Conservation (phyloP, 2,888 invertebrate genomes). For the Anticlea derivata region DNA sequence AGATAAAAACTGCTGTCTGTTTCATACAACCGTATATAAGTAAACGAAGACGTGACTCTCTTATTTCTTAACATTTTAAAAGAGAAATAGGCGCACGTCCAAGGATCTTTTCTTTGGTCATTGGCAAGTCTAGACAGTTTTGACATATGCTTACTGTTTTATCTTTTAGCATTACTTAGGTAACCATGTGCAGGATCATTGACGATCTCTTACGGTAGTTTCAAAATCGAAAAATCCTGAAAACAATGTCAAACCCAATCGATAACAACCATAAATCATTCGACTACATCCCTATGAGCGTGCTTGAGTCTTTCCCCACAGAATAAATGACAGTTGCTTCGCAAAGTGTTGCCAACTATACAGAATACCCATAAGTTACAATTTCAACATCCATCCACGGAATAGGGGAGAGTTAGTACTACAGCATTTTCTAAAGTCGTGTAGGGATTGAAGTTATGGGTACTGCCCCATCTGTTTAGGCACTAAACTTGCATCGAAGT, state of each 20-base stretch:
- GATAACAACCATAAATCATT: slow-evolving; percentile 10
- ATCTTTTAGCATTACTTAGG: too few relatives aligned
- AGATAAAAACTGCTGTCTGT: too few relatives aligned
- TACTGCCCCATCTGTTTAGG: slow-evolving; percentile 14
- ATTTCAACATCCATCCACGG: slow-evolving; percentile 5
- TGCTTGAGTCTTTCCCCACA: slow-evolving; percentile 7
- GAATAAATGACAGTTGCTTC: slow-evolving; percentile 7
- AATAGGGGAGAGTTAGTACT: not conserved
- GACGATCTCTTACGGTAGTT: too few relatives aligned
- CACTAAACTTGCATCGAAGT: slow-evolving; percentile 14
- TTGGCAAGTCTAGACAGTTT: too few relatives aligned
- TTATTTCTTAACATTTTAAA: not conserved
- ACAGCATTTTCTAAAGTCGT: slow-evolving; percentile 1
- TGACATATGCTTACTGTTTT: too few relatives aligned
- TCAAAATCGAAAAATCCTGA: too few relatives aligned
- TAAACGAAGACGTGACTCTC: too few relatives aligned
- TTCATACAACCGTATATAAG: too few relatives aligned
- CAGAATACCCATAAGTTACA: slow-evolving; percentile 7
- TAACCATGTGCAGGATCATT: too few relatives aligned
- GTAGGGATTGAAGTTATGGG: slow-evolving; percentile 13
- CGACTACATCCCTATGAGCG: slow-evolving; percentile 12
- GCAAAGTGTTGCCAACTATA: slow-evolving; percentile 11
- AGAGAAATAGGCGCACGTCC: not conserved
- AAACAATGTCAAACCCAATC: too few relatives aligned
- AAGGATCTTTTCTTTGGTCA: too few relatives aligned